Evolutionary conservation across 2,797 vertebrate species (phyloP).

Genomic region (Parauchenoglanis ngamensis): DNA sequence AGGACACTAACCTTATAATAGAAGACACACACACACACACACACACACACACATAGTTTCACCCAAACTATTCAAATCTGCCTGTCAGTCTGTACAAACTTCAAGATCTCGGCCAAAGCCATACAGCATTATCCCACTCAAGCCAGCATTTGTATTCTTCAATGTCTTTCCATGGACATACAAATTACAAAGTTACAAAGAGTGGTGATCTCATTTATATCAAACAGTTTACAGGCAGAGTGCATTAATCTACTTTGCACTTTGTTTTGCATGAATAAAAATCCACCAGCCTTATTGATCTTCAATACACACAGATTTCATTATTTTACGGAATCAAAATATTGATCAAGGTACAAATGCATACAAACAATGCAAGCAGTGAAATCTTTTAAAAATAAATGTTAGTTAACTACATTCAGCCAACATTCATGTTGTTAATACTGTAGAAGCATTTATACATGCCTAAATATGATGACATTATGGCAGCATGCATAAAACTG

Average conservation of each 20-base stretch:
- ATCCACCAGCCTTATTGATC: constrained; percentile 7
- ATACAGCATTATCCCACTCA: constrained; percentile 48
- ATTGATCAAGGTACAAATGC: not conserved
- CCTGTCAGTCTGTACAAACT: constrained; percentile 49
- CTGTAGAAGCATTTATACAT: not conserved
- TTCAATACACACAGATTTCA: not conserved
- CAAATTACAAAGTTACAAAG: not conserved
- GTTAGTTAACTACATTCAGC: not conserved
- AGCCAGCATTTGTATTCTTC: constrained; percentile 35
- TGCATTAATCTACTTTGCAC: constrained; percentile 7
- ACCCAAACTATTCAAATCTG: constrained; percentile 32
- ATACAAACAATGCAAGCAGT: not conserved
- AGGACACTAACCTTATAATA: constrained; percentile 47
- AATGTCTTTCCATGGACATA: constrained; percentile 15
- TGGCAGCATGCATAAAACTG: constrained; percentile 21
- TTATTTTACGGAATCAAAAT: not conserved
- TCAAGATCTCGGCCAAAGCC: constrained; percentile 54
- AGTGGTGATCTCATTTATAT: not conserved
- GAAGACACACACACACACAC: constrained; percentile 31
- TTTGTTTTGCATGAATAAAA: constrained; percentile 29
- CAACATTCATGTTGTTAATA: constrained; percentile 2
- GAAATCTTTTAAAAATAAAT: not conserved
- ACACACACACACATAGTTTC: constrained; percentile 44
- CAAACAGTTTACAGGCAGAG: not conserved
- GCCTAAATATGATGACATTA: not conserved